Evolutionary conservation across 2,797 vertebrate species (phyloP).

Genomic region (Orientallactaga sibirica): DNA sequence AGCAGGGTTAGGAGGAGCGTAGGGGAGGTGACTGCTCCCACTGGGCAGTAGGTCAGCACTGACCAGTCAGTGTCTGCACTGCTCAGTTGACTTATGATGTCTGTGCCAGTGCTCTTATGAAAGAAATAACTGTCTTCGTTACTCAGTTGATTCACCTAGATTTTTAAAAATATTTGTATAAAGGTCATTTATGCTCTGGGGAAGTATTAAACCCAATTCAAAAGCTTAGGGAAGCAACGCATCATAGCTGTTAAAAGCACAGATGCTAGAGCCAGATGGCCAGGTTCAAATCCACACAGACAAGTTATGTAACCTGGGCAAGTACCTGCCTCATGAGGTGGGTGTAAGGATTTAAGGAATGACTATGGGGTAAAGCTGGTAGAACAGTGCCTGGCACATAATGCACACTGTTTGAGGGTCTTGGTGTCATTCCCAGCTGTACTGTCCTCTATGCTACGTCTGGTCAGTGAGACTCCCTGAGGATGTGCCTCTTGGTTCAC

Average conservation of each 20-base stretch:
- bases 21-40: no score
- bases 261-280: neutral
- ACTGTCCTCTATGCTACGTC: accelerated
- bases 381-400: neutral
- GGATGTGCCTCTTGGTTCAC: neutral
- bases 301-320: neutral
- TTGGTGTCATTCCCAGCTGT: neutral
- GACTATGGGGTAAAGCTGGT: neutral
- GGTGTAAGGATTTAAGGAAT: neutral
- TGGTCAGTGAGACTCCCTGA: neutral
- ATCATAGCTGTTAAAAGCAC: neutral
- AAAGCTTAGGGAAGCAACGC: slow-evolving; percentile 9
- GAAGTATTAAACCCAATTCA: slow-evolving; percentile 35
- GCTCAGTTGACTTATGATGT: neutral
- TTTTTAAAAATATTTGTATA: slow-evolving; percentile 26
- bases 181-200: slow-evolving; percentile 2
- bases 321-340: neutral
- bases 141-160: slow-evolving; percentile 1
- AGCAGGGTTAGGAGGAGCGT: neutral
- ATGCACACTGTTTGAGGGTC: neutral
- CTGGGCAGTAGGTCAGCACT: neutral
- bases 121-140: slow-evolving; percentile 29
- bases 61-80: neutral
- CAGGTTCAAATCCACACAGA: neutral
- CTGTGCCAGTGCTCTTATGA: slow-evolving; percentile 22